Conservation (phyloP, 37 sponge, comb jelly and placozoan species). For the Halisarca cf. caerulea region DNA sequence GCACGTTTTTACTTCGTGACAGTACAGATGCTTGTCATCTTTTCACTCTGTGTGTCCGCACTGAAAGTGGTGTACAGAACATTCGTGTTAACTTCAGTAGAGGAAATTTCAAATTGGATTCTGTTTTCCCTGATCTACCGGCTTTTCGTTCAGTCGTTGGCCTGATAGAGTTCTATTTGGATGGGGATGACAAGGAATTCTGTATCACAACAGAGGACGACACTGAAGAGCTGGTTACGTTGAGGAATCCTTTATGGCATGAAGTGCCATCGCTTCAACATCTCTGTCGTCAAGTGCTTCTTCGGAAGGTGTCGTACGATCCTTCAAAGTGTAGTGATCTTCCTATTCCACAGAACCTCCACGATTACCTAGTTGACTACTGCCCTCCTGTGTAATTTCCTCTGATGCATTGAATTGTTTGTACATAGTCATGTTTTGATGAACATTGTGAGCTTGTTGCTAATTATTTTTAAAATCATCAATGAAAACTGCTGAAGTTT, state of each 20-base stretch:
- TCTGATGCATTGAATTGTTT: not conserved
- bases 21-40: conserved; percentile 84
- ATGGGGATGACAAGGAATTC: conserved; percentile 48
- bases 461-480: no score
- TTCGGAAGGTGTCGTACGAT: conserved; percentile 10
- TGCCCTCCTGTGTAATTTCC: conserved; percentile 44
- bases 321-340: conserved; percentile 26
- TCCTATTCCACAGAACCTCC: conserved; percentile 66
- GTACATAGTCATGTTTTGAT: conserved; percentile 1
- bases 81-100: conserved; percentile 82
- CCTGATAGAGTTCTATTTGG: conserved; percentile 76
- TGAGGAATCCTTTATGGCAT: conserved; percentile 76
- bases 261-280: conserved; percentile 85
- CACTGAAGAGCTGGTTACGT: conserved; percentile 64
- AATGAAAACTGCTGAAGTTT: no score
- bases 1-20: conserved; percentile 89
- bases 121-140: conserved; percentile 70
- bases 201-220: conserved; percentile 64
- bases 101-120: conserved; percentile 85
- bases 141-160: conserved; percentile 76
- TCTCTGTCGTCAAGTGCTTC: conserved; percentile 64
- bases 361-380: conserved; percentile 61
- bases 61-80: conserved; percentile 63
- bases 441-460: no score
- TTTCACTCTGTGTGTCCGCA: conserved; percentile 82